Percentiles rank a stretch among this genome's conserved stretches.
phyloP scores from a whole-genome alignment of 2,888 invertebrate genomes.

The Oscheius sp. region DNA sequence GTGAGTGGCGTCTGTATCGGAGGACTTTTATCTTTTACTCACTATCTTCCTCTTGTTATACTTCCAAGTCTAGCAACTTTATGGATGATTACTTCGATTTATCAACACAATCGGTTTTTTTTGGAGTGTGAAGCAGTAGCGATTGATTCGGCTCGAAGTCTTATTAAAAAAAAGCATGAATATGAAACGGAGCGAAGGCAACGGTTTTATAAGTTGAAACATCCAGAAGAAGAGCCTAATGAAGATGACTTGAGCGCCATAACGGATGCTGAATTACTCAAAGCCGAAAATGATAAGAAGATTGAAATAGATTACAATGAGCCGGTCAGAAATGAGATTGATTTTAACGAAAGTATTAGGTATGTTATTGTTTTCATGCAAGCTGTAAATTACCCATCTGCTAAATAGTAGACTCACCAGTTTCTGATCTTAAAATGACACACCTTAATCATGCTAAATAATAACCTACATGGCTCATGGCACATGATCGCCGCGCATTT shows the following conservation, averaged over 20 bases:
- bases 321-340: neutral
- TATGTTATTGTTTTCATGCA: neutral
- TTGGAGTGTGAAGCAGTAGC: neutral
- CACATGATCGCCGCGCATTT: too few species aligned
- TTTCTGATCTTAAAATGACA: too few species aligned
- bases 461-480: too few species aligned
- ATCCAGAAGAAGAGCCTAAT: neutral
- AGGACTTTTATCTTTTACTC: neutral
- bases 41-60: neutral
- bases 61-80: neutral
- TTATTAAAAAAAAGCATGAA: neutral
- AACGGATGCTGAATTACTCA: neutral
- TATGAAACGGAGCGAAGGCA: neutral
- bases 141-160: neutral
- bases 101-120: neutral
- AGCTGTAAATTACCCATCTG: too few species aligned
- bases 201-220: neutral
- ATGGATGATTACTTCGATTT: neutral
- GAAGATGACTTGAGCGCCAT: neutral
- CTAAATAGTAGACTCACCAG: too few species aligned
- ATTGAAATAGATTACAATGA: neutral
- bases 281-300: neutral
- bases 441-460: too few species aligned
- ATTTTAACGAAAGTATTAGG: neutral
- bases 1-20: slow-evolving; percentile 8